Percentiles rank a stretch among this genome's conserved stretches.
phyloP scores from a whole-genome alignment of 2,888 invertebrate species.

The Pterostichus madidus region DNA sequence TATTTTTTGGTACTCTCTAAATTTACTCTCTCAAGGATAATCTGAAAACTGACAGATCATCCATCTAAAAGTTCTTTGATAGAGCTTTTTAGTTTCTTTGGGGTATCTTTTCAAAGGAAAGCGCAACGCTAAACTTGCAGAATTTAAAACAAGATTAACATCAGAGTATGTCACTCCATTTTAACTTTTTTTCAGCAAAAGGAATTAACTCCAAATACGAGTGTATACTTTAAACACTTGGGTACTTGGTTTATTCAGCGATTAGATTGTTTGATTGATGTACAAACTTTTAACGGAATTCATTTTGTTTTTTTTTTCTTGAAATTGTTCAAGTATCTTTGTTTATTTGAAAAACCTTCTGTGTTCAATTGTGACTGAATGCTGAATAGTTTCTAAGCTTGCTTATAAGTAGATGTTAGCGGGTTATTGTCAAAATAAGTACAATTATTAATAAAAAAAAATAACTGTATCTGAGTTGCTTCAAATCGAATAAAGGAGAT shows the following conservation, averaged over 20 bases:
- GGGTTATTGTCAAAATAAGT: no score
- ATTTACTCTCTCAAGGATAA: constrained; percentile 12
- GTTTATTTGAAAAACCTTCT: no score
- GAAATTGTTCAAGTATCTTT: not conserved
- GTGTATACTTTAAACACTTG: constrained; percentile 15
- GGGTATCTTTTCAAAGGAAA: constrained; percentile 27
- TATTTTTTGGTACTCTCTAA: constrained; percentile 4
- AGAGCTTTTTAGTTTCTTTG: constrained; percentile 32
- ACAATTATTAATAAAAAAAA: no score
- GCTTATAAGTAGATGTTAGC: no score
- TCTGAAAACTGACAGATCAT: constrained; percentile 29
- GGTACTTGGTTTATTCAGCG: not conserved
- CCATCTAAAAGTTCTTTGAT: constrained; percentile 31
- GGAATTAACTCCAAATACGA: constrained; percentile 10
- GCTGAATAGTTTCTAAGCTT: no score
- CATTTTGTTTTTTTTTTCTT: not conserved
- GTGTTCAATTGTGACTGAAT: no score
- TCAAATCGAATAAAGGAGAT: no score
- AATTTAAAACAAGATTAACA: constrained; percentile 36
- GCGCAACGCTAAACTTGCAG: constrained; percentile 30
- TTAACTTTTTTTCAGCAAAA: constrained; percentile 28
- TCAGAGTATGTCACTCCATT: constrained; percentile 7
- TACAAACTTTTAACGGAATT: not conserved
- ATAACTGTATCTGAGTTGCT: no score
- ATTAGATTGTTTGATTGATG: not conserved